Evolutionary conservation across 2,888 invertebrate species (phyloP), one percentile per base, ranked within the genome.

Genomic region (Seira musarum): DNA sequence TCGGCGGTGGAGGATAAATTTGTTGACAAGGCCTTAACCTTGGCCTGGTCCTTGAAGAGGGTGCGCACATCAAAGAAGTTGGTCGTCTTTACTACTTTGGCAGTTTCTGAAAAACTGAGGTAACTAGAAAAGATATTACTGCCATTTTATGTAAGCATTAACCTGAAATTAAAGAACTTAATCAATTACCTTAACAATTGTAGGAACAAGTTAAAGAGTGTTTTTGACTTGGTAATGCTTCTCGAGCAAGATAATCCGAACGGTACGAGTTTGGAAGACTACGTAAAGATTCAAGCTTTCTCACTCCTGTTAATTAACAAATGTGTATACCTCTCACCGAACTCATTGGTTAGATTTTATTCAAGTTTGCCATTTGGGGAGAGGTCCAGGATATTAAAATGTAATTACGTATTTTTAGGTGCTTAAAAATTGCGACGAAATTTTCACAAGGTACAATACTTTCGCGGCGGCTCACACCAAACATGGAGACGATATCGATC

Each of bases 71-170:
- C 76, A 21, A 76, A 70, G 17, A 81, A 81, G 57, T n/a, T 81
- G 25, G 76, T 40, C 2, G 71, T 79, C n/a, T 25, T 79, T 17
- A 68, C 74, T 13, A 67, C 82, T n/a, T 46, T 35, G 10, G 65
- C 35, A 10, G 82, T 82, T n/a, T 76, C 71, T 2, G 66, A 60
- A 40, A 64, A 82, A 15, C 40, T 75, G 61, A 49, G 82, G 82
- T 79, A n/a, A n/a, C 53, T 15, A 21, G n/a, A n/a, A n/a, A 6
- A 66, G n/a, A n/a, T n/a, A n/a, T n/a, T 66, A 22, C 35, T 22
- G 13, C 6, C 6, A 8, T 40, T 40, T 8, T 8, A 40, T 40
- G 40, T 40, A 8, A 8, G 13, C 24, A 15, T 8, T 66, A 30
- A 30, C 6, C 25, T 35, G 15, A 40, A 35, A 66, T 35, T 19